These are phyloP conservation scores for Setipinna tenuifilis DNA, from an alignment of 2,797 vertebrate species.

Conservation along the genomic window DNA sequence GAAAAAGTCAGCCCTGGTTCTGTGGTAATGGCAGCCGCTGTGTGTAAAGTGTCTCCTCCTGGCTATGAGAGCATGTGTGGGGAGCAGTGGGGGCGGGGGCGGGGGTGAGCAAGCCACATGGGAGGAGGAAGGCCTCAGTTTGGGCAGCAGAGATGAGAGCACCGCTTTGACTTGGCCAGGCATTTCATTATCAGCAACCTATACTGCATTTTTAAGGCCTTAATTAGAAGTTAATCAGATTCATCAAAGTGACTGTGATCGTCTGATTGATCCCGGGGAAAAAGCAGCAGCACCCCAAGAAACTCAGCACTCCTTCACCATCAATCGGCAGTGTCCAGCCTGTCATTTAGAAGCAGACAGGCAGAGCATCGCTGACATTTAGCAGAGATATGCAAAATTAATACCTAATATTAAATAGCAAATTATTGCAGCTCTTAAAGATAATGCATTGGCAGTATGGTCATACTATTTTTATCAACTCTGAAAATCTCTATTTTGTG, in stretches of 20 bases:
- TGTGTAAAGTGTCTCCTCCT: neutral
- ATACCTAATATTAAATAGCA: neutral
- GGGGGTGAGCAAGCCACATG: neutral
- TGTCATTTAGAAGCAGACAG: neutral
- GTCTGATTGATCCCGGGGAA: neutral
- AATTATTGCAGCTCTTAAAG: neutral
- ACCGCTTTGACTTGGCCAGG: slow-evolving; percentile 24
- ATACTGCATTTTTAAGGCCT: slow-evolving; percentile 11
- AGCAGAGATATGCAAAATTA: neutral
- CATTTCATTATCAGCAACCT: slow-evolving; percentile 29
- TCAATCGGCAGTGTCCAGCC: neutral
- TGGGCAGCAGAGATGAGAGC: slow-evolving; percentile 10
- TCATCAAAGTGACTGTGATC: slow-evolving; percentile 31
- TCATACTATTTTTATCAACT: neutral
- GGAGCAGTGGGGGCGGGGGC: neutral
- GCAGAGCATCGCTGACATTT: neutral
- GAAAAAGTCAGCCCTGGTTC: neutral
- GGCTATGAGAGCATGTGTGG: neutral
- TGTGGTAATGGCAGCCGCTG: neutral
- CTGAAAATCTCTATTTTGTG: neutral
- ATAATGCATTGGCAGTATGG: neutral
- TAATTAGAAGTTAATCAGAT: slow-evolving; percentile 40
- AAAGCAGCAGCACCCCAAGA: slow-evolving; percentile 20
- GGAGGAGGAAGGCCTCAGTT: slow-evolving; percentile 17
- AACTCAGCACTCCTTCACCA: neutral